Evolutionary conservation across 2,113 vertebrate species (phyloP), one percentile per base, ranked within the genome.

Genomic region (Tachysurus vachellii): DNA sequence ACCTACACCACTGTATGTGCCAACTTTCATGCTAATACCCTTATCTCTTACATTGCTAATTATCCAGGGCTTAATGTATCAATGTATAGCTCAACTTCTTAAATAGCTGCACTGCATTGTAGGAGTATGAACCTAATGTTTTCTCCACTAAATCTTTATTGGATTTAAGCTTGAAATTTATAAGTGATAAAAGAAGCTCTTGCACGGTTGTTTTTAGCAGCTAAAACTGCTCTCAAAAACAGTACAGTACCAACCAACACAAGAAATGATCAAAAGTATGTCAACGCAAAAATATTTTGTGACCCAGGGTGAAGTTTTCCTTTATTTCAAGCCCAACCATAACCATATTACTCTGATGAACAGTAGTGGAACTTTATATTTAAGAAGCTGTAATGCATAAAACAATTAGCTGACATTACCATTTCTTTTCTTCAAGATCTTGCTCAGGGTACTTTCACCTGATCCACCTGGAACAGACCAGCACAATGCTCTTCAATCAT

Each of bases 371-470:
- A 5, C 21, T 21, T n/a, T 14, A 28, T 66, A 28, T 28, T 66
- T 28, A 1, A 54, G 50, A 28, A 50, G 26, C 14, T 54, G 12
- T 23, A 47, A 1, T 75, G 71, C 42, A 47, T 83, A 66, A 28
- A 28, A 26, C 31, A 44, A 16, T 16, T 42, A 28, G 26, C 21
- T 13, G 64, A 59, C 10, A 28, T 84, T 91, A 97, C 96, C 96
- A 94, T 95, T 92, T 9, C 81, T 89, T 88, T 95, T 96, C 64
- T 94, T 95, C 81, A 96, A 93, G 89, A 96, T 91, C 92, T 90
- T 89, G 54, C 94, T 93, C 54, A 97, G 95, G 88, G 94, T 95
- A 89, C 94, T 96, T 91, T 93, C 95, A 88, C 70, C 92, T 86
- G 93, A 88, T 85, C 89, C 89, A 87, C 93, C 97, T 97, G 89